Conservation (phyloP, 2,888 invertebrate species). For the Erynnis tages region DNA sequence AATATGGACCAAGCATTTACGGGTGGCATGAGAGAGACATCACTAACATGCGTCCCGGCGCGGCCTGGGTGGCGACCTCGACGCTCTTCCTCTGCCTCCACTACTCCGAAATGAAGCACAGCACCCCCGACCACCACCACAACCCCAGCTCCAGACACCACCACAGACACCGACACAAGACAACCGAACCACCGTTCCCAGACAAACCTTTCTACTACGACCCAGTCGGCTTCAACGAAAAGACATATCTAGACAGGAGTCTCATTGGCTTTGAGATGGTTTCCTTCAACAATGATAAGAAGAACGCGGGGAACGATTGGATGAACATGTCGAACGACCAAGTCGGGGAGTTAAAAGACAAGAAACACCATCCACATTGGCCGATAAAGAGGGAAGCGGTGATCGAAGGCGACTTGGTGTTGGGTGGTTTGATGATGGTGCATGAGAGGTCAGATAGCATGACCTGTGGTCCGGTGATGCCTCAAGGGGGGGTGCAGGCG, state of each 20-base stretch:
- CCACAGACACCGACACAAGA: slow-evolving; percentile 66
- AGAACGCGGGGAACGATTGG: slow-evolving; percentile 51
- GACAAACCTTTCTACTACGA: slow-evolving; percentile 36
- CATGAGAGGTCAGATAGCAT: slow-evolving; percentile 94
- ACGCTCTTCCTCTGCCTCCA: slow-evolving; percentile 55
- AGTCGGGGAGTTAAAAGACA: slow-evolving; percentile 63
- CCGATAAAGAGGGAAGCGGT: slow-evolving; percentile 93
- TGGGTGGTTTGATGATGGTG: slow-evolving; percentile 96
- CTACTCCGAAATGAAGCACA: slow-evolving; percentile 59
- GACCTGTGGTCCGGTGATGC: slow-evolving; percentile 96
- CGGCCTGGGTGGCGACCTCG: slow-evolving; percentile 61
- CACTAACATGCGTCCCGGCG: slow-evolving; percentile 61
- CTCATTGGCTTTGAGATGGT: slow-evolving; percentile 40
- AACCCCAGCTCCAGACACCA: slow-evolving; percentile 52
- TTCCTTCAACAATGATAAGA: slow-evolving; percentile 44
- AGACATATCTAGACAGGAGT: slow-evolving; percentile 47
- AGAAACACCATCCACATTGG: slow-evolving; percentile 81
- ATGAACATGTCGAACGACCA: slow-evolving; percentile 65
- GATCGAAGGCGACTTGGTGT: slow-evolving; percentile 92
- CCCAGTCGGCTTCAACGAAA: slow-evolving; percentile 45
- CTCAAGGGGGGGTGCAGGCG: slow-evolving; percentile 94
- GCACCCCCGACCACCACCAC: slow-evolving; percentile 39
- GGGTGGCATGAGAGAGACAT: slow-evolving; percentile 59
- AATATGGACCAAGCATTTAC: slow-evolving; percentile 54
- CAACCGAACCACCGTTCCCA: slow-evolving; percentile 38